Evolutionary conservation across 2,888 invertebrate genomes (phyloP).

Genomic region (Ypsolopha scabrella): DNA sequence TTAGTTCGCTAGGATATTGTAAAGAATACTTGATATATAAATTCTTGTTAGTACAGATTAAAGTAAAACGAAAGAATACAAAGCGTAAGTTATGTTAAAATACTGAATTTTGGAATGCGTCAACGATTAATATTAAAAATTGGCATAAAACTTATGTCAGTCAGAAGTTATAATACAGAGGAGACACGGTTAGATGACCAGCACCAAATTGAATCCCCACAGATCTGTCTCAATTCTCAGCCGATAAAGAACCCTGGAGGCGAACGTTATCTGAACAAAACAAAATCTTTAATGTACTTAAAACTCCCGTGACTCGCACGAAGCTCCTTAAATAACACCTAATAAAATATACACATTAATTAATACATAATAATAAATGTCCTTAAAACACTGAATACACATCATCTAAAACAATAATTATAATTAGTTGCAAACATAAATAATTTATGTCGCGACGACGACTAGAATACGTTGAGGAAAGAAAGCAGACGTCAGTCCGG

Average conservation of each 20-base stretch:
- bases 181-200: slow-evolving; percentile 34
- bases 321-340: slow-evolving; percentile 33
- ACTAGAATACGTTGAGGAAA: slow-evolving; percentile 71
- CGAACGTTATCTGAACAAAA: slow-evolving; percentile 23
- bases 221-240: slow-evolving; percentile 5
- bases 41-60: slow-evolving; percentile 1
- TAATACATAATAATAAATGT: slow-evolving; percentile 48
- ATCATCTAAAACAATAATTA: slow-evolving; percentile 47
- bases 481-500: slow-evolving; percentile 59
- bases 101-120: slow-evolving; percentile 63
- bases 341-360: slow-evolving; percentile 42
- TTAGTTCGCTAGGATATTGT: slow-evolving; percentile 5
- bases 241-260: slow-evolving; percentile 43
- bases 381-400: slow-evolving; percentile 36
- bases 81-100: slow-evolving; percentile 19
- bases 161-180: slow-evolving; percentile 31
- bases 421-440: slow-evolving; percentile 62
- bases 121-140: slow-evolving; percentile 20
- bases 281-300: slow-evolving; percentile 47
- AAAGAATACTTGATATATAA: slow-evolving; percentile 3
- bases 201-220: slow-evolving; percentile 27
- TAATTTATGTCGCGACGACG: slow-evolving; percentile 54
- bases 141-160: slow-evolving; percentile 27
- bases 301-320: slow-evolving; percentile 39
- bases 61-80: slow-evolving; percentile 1